phyloP scores from a whole-genome alignment of 2,888 invertebrate genomes.

The Lapara coniferarum region DNA sequence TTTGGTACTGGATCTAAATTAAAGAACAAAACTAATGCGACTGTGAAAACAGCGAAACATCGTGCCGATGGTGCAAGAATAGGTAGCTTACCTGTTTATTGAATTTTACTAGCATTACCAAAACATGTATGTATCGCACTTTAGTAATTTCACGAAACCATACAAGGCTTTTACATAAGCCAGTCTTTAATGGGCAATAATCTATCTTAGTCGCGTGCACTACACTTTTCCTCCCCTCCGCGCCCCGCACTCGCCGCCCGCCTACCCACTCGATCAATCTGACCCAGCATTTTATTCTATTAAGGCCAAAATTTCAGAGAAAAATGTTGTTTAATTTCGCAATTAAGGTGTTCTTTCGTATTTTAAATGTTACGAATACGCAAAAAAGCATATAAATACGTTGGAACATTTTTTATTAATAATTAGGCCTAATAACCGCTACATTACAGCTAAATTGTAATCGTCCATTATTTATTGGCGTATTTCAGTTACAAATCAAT shows the following conservation, averaged over 20 bases:
- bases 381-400: no score
- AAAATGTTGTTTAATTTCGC: background rate
- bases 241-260: background rate
- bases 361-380: background rate
- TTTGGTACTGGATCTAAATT: no score
- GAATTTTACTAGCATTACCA: no score
- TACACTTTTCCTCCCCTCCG: conserved; percentile 32
- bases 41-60: no score
- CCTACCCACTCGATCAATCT: conserved; percentile 19
- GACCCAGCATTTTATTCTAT: conserved; percentile 20
- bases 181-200: conserved; percentile 54
- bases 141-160: conserved; percentile 18
- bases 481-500: background rate
- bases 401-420: background rate
- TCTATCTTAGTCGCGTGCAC: conserved; percentile 60
- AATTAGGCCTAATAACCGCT: background rate
- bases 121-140: background rate
- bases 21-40: no score
- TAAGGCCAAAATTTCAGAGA: background rate
- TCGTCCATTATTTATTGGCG: background rate
- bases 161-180: conserved; percentile 34
- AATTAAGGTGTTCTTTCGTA: no score
- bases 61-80: no score
- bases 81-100: no score
- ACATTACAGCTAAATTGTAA: background rate